phyloP scores from a whole-genome alignment of 2,797 vertebrate species.

The Pipistrellus pygmaeus region DNA sequence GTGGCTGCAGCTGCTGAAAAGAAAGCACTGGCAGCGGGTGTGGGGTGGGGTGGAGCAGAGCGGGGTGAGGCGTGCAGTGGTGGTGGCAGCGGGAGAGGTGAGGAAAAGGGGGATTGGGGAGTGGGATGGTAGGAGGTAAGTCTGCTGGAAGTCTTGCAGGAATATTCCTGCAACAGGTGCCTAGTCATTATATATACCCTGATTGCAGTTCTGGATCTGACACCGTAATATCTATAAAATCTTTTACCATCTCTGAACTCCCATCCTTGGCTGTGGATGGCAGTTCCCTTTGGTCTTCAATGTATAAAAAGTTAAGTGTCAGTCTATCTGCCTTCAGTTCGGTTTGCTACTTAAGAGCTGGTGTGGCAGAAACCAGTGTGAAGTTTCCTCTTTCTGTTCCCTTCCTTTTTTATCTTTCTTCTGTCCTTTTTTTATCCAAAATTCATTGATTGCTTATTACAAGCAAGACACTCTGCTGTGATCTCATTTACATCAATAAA shows the following conservation, averaged over 20 bases:
- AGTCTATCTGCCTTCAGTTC: background rate
- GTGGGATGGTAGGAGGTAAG: too few relatives aligned
- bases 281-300: background rate
- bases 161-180: too few relatives aligned
- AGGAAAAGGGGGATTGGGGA: too few relatives aligned
- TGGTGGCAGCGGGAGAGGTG: too few relatives aligned
- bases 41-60: too few relatives aligned
- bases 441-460: background rate
- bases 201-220: background rate
- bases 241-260: background rate
- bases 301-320: background rate
- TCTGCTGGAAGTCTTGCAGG: too few relatives aligned
- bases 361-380: background rate
- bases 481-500: constrained; percentile 47
- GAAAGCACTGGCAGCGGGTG: too few relatives aligned
- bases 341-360: background rate
- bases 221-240: background rate
- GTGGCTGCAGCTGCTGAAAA: too few relatives aligned
- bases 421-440: background rate
- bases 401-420: background rate
- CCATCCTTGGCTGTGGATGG: background rate
- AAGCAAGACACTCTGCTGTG: background rate
- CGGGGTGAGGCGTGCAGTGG: too few relatives aligned
- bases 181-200: background rate
- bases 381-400: background rate